phyloP scores from a whole-genome alignment of 92 coral and sea anemone species.

The Bergia sp. region DNA sequence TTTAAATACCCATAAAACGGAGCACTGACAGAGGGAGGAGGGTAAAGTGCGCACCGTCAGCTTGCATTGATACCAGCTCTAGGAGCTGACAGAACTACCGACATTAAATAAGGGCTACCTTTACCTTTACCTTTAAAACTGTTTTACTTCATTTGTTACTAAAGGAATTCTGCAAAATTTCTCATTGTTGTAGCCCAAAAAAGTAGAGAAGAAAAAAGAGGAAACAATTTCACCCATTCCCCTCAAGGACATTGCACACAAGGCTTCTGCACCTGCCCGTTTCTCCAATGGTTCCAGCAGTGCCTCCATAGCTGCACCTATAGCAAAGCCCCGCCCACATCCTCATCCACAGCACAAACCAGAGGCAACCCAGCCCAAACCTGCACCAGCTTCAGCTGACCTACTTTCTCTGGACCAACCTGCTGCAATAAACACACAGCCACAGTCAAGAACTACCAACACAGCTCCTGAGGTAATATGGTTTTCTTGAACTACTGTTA shows the following conservation, averaged over 20 bases:
- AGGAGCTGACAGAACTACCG: too few relatives aligned
- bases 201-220: constrained; percentile 21
- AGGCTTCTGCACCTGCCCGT: neutral
- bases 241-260: constrained; percentile 7
- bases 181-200: constrained; percentile 25
- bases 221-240: constrained; percentile 6
- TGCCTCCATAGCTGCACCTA: neutral
- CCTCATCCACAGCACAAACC: constrained; percentile 16
- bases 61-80: too few relatives aligned
- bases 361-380: neutral
- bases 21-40: too few relatives aligned
- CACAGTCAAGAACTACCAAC: neutral
- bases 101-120: too few relatives aligned
- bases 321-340: constrained; percentile 31
- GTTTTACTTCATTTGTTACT: too few relatives aligned
- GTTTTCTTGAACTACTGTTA: neutral
- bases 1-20: too few relatives aligned
- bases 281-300: neutral
- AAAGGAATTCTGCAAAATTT: neutral
- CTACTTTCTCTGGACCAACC: constrained; percentile 44
- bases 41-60: too few relatives aligned
- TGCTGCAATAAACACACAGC: neutral
- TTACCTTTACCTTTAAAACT: too few relatives aligned
- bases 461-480: neutral
- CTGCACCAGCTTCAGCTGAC: constrained; percentile 28